These are phyloP conservation scores for Euclidia mi DNA, from an alignment of 2,888 invertebrate genomes.

Conservation along the genomic window DNA sequence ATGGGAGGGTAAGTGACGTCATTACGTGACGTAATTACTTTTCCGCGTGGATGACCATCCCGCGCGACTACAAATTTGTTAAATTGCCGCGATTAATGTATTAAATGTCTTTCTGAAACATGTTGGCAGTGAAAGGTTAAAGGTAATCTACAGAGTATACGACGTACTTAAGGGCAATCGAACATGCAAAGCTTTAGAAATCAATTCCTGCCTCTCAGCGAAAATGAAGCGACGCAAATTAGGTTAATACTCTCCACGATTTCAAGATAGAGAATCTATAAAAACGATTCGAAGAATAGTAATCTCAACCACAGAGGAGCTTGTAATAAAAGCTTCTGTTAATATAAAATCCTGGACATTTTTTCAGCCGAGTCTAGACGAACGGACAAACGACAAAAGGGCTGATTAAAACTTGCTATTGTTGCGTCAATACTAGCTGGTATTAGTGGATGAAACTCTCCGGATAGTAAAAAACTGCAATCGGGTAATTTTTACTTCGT, in stretches of 20 bases:
- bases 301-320: constrained; percentile 18
- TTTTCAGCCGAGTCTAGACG: constrained; percentile 79
- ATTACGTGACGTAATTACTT: constrained; percentile 88
- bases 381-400: constrained; percentile 80
- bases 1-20: constrained; percentile 84
- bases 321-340: constrained; percentile 63
- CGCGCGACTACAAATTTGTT: constrained; percentile 81
- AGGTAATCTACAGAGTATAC: constrained; percentile 51
- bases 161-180: constrained; percentile 19
- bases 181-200: neutral
- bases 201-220: too few species aligned
- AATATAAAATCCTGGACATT: constrained; percentile 71
- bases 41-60: constrained; percentile 86
- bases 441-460: constrained; percentile 54
- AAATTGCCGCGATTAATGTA: constrained; percentile 86
- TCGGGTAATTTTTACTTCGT: constrained; percentile 45
- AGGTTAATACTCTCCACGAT: neutral
- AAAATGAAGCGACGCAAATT: neutral
- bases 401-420: constrained; percentile 86
- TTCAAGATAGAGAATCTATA: neutral
- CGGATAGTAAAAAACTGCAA: constrained; percentile 51
- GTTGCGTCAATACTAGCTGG: constrained; percentile 65
- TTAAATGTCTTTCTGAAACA: constrained; percentile 84
- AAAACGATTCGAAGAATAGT: constrained; percentile 17
- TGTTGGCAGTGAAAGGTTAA: constrained; percentile 65